phyloP scores from a whole-genome alignment of 2,888 invertebrate genomes.

The Tipula vernalis region DNA sequence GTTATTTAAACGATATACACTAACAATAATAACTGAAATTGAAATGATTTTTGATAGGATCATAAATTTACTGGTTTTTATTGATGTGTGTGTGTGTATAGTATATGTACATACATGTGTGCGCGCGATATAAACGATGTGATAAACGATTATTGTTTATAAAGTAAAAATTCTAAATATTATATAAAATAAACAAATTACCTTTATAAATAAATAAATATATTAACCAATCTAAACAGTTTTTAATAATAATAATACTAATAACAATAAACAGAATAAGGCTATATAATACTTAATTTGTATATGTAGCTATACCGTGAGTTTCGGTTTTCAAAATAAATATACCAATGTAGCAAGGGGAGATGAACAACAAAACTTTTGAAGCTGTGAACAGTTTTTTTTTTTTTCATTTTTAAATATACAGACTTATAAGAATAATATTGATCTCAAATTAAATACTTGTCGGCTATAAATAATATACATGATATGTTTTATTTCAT shows the following conservation, averaged over 20 bases:
- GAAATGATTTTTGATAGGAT: slow-evolving; percentile 4
- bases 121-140: neutral
- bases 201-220: neutral
- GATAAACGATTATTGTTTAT: slow-evolving; percentile 4
- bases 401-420: neutral
- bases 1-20: neutral
- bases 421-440: neutral
- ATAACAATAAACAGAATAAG: neutral
- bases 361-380: neutral
- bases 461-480: neutral
- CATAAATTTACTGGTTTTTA: neutral
- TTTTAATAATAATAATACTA: neutral
- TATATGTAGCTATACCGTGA: neutral
- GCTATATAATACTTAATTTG: neutral
- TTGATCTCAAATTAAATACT: neutral
- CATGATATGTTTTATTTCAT: neutral
- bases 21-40: neutral
- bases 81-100: neutral
- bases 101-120: neutral
- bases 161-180: neutral
- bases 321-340: neutral
- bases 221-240: neutral
- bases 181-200: slow-evolving; percentile 4
- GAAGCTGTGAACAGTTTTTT: neutral
- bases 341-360: neutral